Percentiles rank a stretch among this genome's conserved stretches.
Conservation (phyloP, 2,888 invertebrate genomes). For the Epicampocera succincta region DNA sequence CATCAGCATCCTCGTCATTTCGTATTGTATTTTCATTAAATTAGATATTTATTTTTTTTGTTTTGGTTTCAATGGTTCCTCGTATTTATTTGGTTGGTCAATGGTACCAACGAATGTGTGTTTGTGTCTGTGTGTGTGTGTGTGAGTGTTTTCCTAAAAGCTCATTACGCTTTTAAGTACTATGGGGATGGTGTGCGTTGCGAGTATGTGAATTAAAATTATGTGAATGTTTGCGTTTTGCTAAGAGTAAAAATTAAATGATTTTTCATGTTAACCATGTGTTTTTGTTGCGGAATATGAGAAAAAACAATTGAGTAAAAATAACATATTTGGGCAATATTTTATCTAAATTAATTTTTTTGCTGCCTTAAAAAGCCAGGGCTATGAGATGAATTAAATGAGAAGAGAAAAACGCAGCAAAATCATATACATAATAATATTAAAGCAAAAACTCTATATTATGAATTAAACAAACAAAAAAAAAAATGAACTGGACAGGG, state of each 20-base stretch:
- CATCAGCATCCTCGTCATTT: slow-evolving; percentile 33
- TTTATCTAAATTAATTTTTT: slow-evolving; percentile 32
- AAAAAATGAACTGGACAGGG: too few species aligned
- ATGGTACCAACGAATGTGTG: neutral
- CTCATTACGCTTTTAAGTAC: slow-evolving; percentile 12
- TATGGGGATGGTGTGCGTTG: neutral
- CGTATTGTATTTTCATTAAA: slow-evolving; percentile 51
- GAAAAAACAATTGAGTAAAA: neutral
- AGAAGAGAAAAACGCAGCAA: too few species aligned
- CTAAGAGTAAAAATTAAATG: slow-evolving; percentile 47
- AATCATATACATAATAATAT: too few species aligned
- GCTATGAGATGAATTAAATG: neutral
- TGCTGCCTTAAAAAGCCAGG: neutral
- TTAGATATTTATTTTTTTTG: slow-evolving; percentile 26
- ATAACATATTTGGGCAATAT: slow-evolving; percentile 41
- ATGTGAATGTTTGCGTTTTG: neutral
- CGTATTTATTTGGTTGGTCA: slow-evolving; percentile 34
- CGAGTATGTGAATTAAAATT: too few species aligned
- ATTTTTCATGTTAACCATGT: slow-evolving; percentile 55
- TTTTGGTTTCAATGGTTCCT: neutral
- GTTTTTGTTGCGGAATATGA: slow-evolving; percentile 7
- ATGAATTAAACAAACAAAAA: too few species aligned
- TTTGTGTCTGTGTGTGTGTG: neutral
- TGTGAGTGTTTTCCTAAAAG: slow-evolving; percentile 3
- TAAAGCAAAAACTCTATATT: too few species aligned